phyloP scores from a whole-genome alignment of 2,888 invertebrate species.

The Margaritifera margaritifera region DNA sequence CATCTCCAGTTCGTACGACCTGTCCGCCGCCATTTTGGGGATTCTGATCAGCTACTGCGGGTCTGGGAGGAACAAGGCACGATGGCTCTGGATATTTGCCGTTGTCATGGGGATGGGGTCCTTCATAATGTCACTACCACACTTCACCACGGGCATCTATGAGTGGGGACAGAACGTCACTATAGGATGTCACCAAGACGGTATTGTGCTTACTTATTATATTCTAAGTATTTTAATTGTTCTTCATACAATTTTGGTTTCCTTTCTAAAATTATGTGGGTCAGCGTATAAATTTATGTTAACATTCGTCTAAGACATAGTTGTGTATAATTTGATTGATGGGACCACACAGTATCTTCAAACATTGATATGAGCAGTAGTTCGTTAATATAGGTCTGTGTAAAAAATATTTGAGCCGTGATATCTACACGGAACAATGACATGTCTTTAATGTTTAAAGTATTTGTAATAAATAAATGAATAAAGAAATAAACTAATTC shows the following conservation, averaged over 20 bases:
- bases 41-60: constrained; percentile 60
- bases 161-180: constrained; percentile 50
- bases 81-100: constrained; percentile 83
- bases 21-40: constrained; percentile 65
- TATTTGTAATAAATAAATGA: background rate
- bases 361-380: too few species aligned
- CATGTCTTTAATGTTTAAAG: background rate
- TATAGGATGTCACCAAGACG: constrained; percentile 31
- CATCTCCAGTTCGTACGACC: constrained; percentile 67
- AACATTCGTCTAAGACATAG: too few species aligned
- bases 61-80: constrained; percentile 74
- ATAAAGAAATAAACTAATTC: constrained; percentile 1
- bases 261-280: too few species aligned
- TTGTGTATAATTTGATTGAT: too few species aligned
- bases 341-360: too few species aligned
- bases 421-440: too few species aligned
- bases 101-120: constrained; percentile 81
- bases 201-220: constrained; percentile 8
- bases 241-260: background rate
- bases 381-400: too few species aligned
- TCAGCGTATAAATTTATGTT: too few species aligned
- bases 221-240: background rate
- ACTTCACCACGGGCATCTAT: constrained; percentile 84
- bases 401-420: too few species aligned
- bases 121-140: constrained; percentile 85